Evolutionary conservation across 2,888 invertebrate species (phyloP).

Genomic region (Diadegma fenestrale): DNA sequence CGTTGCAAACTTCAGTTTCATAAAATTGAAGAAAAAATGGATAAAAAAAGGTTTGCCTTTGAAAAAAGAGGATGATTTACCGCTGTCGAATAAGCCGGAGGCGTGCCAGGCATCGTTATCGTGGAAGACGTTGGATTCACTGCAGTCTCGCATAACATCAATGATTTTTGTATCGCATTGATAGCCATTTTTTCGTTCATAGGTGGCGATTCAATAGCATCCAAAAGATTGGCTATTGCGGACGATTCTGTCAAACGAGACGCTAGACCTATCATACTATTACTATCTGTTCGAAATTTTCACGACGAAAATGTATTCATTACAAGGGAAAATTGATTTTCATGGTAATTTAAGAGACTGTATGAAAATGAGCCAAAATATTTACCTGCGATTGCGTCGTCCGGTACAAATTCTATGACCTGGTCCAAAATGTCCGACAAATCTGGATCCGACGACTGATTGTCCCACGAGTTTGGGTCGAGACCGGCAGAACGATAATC

Average conservation of each 20-base stretch:
- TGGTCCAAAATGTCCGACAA: slow-evolving; percentile 94
- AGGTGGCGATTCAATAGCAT: slow-evolving; percentile 83
- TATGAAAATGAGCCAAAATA: background rate
- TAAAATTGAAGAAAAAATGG: background rate
- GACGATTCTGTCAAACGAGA: slow-evolving; percentile 78
- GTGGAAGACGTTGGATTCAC: slow-evolving; percentile 88
- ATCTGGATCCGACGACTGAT: slow-evolving; percentile 88
- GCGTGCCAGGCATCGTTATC: slow-evolving; percentile 86
- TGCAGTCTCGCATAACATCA: slow-evolving; percentile 93
- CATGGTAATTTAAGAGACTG: background rate
- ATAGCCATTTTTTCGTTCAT: slow-evolving; percentile 93
- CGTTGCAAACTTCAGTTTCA: too few species aligned
- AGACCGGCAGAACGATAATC: slow-evolving; percentile 80
- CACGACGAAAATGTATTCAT: background rate
- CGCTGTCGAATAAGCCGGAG: slow-evolving; percentile 88
- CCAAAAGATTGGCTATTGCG: slow-evolving; percentile 84
- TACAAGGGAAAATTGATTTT: background rate
- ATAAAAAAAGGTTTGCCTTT: background rate
- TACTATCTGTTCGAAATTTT: slow-evolving; percentile 50
- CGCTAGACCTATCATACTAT: slow-evolving; percentile 66
- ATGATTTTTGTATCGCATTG: slow-evolving; percentile 94
- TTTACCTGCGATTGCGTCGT: slow-evolving; percentile 85
- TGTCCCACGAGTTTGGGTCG: slow-evolving; percentile 84
- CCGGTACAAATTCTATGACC: slow-evolving; percentile 93
- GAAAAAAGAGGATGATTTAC: slow-evolving; percentile 77